phyloP scores from a whole-genome alignment of 2,113 vertebrate genomes.

The Kryptolebias marmoratus region DNA sequence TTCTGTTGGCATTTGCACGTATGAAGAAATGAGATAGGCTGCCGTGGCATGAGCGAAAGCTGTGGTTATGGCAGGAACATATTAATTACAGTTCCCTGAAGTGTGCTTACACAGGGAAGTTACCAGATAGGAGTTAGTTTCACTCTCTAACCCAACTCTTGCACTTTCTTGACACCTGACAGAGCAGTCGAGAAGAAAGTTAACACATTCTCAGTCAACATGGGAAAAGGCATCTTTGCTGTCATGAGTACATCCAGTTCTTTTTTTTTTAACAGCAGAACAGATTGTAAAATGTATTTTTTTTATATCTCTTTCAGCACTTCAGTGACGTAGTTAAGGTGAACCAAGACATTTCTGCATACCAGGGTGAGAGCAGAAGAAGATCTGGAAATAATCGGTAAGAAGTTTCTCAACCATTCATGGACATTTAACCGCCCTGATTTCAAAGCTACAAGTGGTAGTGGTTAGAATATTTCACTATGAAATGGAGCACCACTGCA shows the following conservation, averaged over 20 bases:
- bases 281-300: conserved; percentile 7
- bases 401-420: not conserved
- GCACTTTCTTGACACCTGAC: conserved; percentile 21
- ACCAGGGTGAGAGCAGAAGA: conserved; percentile 84
- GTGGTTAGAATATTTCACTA: too few species aligned
- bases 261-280: not conserved
- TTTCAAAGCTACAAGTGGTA: too few species aligned
- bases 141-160: conserved; percentile 40
- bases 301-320: conserved; percentile 76
- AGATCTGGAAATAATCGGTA: conserved; percentile 83
- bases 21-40: conserved; percentile 42
- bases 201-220: conserved; percentile 14
- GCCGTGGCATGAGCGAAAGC: conserved; percentile 43
- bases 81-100: conserved; percentile 63
- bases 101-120: conserved; percentile 49
- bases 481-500: too few species aligned
- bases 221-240: not conserved
- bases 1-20: conserved; percentile 41
- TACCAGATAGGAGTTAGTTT: conserved; percentile 49
- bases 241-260: conserved; percentile 7
- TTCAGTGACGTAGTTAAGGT: conserved; percentile 90
- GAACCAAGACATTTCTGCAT: conserved; percentile 84
- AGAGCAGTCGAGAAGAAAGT: conserved; percentile 10
- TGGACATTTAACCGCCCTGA: too few species aligned
- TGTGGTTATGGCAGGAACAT: conserved; percentile 44